Base-by-base conservation (phyloP, 2,888 invertebrate genomes). In the Drosophila flavopinicola region DNA sequence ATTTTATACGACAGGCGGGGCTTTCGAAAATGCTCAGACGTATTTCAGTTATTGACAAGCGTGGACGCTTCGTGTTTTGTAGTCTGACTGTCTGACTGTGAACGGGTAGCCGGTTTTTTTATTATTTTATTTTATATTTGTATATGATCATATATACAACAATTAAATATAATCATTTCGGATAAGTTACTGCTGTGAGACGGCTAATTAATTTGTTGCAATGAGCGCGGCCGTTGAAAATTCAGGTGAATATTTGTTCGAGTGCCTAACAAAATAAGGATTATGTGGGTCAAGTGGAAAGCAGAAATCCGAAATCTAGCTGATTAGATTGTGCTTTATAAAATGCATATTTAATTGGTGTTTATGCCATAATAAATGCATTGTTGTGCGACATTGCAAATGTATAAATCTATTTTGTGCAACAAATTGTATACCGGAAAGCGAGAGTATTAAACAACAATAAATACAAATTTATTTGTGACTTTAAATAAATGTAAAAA, bases 11-110 rank as follows among this genome's bases (percentile, higher is more conserved):
- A 23, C 44, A 11, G 64, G 7, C 32, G 33, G 27, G 61, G 69
- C 58, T 61, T 64, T 67, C 54, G 41, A 51, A 42, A 56, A 48
- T 42, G 57, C 59, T 68, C 84, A 80, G 74, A 85, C 67, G 76
- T 73, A 66, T 76, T 85, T 74, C 3, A 68, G 74, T 37, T 66
- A 74, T 83, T 61, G 80, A 58, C 59, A 47, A 74, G 76, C 53
- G 49, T 45, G 58, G 80, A 78, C 73, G 70, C 38, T 48, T 24
- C 42, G 54, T 49, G 35, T 56, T 56, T 44, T 23, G 38, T 37
- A 10, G 25, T 6, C n/a, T n/a, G 20, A 20, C 56, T 23, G 44
- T 37, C 49, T 52, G 39, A 24, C 13, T 33, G 24, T 29, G 25
- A 44, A 25, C 33, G 29, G 15, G 23, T 30, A 37, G 37, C 33